Conservation (phyloP, 1,140 invertebrate species). For the Zaprionus gabonicus region DNA sequence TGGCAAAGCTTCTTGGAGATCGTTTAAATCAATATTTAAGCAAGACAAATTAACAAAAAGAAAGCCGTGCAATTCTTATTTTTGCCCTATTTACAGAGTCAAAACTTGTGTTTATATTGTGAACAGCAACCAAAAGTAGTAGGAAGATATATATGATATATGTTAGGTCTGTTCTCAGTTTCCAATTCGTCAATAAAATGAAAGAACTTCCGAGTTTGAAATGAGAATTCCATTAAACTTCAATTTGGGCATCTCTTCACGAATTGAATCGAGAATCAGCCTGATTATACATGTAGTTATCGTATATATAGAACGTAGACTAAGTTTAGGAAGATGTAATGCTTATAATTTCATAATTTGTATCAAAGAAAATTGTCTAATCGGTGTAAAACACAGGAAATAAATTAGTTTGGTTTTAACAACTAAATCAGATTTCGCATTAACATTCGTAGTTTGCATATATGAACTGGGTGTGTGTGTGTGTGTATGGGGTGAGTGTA, state of each 20-base stretch:
- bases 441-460: slow-evolving; percentile 48
- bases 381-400: slow-evolving; percentile 78
- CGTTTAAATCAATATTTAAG: slow-evolving; percentile 31
- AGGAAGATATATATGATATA: neutral
- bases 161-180: neutral
- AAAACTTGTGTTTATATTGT: slow-evolving; percentile 11
- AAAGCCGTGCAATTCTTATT: slow-evolving; percentile 23
- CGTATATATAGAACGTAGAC: slow-evolving; percentile 16
- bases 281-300: slow-evolving; percentile 1
- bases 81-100: slow-evolving; percentile 46
- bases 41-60: slow-evolving; percentile 8
- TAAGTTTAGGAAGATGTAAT: slow-evolving; percentile 37
- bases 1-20: slow-evolving; percentile 46
- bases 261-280: slow-evolving; percentile 13
- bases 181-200: neutral
- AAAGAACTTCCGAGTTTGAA: neutral
- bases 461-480: slow-evolving; percentile 1
- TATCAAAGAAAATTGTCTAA: slow-evolving; percentile 75
- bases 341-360: slow-evolving; percentile 71
- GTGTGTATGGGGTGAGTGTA: slow-evolving; percentile 5
- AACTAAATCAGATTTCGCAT: slow-evolving; percentile 66
- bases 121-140: slow-evolving; percentile 13
- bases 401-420: slow-evolving; percentile 68
- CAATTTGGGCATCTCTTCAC: neutral
- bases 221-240: neutral